Percentiles rank a stretch among this genome's conserved stretches.
Conservation (phyloP, 2,888 invertebrate genomes). For the Eupeodes luniger region DNA sequence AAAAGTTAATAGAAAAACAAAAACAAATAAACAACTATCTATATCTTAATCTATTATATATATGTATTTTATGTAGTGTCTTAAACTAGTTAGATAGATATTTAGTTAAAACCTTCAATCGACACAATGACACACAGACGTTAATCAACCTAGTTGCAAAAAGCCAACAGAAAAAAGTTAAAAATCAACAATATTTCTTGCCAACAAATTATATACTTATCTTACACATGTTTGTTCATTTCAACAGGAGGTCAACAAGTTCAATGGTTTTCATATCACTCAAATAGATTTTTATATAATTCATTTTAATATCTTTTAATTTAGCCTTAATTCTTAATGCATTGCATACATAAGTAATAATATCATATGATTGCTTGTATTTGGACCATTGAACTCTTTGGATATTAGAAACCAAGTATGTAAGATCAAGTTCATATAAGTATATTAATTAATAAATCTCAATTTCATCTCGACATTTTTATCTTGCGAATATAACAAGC, state of each 20-base stretch:
- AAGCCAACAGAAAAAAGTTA: conserved; percentile 1
- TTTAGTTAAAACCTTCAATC: conserved; percentile 34
- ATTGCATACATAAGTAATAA: neutral
- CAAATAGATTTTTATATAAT: neutral
- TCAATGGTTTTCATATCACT: conserved; percentile 49
- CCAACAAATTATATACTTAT: conserved; percentile 10
- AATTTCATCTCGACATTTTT: no score
- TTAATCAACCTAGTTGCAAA: conserved; percentile 33
- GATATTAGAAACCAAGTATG: neutral
- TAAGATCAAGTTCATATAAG: no score
- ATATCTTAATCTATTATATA: no score
- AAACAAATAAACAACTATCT: no score
- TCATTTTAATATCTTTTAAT: neutral
- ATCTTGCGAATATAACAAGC: no score
- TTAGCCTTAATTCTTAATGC: neutral
- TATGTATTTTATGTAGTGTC: neutral
- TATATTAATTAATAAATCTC: no score
- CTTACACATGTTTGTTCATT: conserved; percentile 12
- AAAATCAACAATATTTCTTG: conserved; percentile 8
- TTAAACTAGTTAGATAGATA: conserved; percentile 20
- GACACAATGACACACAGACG: conserved; percentile 24
- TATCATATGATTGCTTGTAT: neutral
- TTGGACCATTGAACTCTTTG: neutral
- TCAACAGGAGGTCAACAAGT: conserved; percentile 53
- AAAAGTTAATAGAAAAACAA: neutral